Percentiles rank a stretch among this genome's conserved stretches.
These are phyloP conservation scores for Tiliacea citrago DNA, from an alignment of 2,888 invertebrate genomes.

Conservation along the genomic window DNA sequence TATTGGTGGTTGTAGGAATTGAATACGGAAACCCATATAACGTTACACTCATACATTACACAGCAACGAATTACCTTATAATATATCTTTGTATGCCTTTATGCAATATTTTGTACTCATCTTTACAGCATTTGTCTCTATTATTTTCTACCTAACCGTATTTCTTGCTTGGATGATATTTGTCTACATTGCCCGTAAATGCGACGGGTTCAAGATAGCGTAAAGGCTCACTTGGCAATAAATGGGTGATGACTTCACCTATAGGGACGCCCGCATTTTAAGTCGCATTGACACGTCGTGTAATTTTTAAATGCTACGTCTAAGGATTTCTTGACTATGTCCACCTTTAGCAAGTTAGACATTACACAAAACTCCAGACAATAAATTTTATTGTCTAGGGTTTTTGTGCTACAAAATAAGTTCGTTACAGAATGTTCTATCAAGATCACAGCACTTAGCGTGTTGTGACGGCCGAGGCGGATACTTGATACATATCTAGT, in stretches of 20 bases:
- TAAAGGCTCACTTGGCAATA: neutral
- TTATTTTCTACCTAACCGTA: neutral
- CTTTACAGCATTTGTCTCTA: neutral
- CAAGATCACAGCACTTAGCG: neutral
- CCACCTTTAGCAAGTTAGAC: too few relatives aligned
- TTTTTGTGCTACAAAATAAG: neutral
- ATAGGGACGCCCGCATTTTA: neutral
- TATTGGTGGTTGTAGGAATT: too few relatives aligned
- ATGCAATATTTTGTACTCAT: neutral
- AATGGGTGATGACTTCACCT: neutral
- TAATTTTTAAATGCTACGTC: neutral
- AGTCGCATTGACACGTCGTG: neutral
- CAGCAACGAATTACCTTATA: neutral
- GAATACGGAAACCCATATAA: constrained; percentile 6
- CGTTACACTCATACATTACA: neutral
- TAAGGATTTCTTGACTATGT: neutral
- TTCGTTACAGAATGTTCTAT: neutral
- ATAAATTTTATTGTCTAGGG: too few relatives aligned
- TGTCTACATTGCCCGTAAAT: neutral
- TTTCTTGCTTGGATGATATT: neutral
- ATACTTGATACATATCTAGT: neutral
- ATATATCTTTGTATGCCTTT: too few relatives aligned
- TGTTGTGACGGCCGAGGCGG: neutral
- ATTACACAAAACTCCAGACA: too few relatives aligned
- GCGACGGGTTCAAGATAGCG: neutral